phyloP scores from a whole-genome alignment of 2,888 invertebrate genomes.

The Stegophylla sp. region DNA sequence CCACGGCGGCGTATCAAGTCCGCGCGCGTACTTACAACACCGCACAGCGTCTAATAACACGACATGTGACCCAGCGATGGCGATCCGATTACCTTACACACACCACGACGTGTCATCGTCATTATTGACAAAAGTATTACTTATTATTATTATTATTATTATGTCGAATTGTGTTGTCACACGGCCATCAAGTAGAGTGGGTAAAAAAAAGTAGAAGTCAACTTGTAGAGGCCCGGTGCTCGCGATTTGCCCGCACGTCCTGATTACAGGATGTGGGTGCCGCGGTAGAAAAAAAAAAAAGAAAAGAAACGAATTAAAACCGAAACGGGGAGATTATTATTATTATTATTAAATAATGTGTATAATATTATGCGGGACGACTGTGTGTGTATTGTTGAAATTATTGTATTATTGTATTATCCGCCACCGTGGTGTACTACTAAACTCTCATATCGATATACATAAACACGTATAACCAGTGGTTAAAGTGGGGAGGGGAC shows the following conservation, averaged over 20 bases:
- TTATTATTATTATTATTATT: too few species aligned
- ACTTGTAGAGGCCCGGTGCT: background rate
- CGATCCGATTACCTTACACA: conserved; percentile 33
- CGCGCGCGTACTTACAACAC: background rate
- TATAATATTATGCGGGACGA: conserved; percentile 14
- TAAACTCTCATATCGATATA: too few species aligned
- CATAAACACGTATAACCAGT: too few species aligned
- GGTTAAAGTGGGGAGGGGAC: too few species aligned
- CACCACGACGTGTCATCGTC: background rate
- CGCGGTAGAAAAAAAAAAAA: background rate
- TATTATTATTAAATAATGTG: background rate
- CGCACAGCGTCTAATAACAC: background rate
- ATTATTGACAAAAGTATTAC: conserved; percentile 14
- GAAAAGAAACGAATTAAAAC: background rate
- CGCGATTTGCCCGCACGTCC: background rate
- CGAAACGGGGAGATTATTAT: background rate
- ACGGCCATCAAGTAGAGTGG: too few species aligned
- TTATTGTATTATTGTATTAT: too few species aligned
- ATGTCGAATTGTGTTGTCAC: too few species aligned
- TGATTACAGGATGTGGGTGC: conserved; percentile 49
- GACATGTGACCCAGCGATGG: background rate
- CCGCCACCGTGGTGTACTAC: too few species aligned
- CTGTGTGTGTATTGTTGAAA: background rate
- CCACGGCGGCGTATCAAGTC: background rate
- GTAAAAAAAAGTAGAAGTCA: too few species aligned